Base-by-base conservation (phyloP, 1,140 invertebrate genomes). In the Aphaenogaster floridana region DNA sequence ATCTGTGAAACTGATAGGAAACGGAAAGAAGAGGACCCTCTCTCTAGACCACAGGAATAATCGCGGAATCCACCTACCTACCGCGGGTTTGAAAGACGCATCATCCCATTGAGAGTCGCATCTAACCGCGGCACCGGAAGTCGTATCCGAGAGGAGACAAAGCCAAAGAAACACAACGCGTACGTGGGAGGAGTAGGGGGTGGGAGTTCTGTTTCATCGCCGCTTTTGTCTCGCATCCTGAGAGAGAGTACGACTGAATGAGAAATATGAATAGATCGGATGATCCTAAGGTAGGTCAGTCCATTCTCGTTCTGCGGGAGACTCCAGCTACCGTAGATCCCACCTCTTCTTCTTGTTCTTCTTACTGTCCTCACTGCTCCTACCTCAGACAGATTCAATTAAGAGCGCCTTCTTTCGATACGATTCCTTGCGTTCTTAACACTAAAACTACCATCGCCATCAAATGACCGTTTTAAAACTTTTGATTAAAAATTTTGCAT, bases 271-370 rank as follows among this genome's bases (percentile, higher is more conserved):
- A 95, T 95, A 95, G 95, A 95, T 95, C 94, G 94, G 95, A 95
- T 95, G 95, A 95, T 95, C 94, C 95, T 94, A 92, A 93, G 94
- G 94, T 95, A 95, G 95, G 94, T 95, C 95, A 95, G 94, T 94
- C 93, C 92, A 93, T 94, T 94, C 93, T 93, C 84, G 91, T 91
- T 87, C 91, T 87, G 93, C 90, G 90, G 90, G 92, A 90, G 91
- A 92, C 86, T 90, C 86, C 57, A 81, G 86, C 81, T 84, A 88
- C 84, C 78, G 79, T 77, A 52, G 88, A 89, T 91, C 88, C 80
- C 89, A 87, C 87, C 89, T 89, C 86, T 50, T 87, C 74, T 86
- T 68, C 84, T 34, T 71, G 21, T 78, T 86, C 80, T 66, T 80
- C 48, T 74, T 83, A 69, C 54, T 64, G 52, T 66, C 61, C 66